Evolutionary conservation across 2,888 invertebrate species (phyloP).

Genomic region (Apamea sordens): DNA sequence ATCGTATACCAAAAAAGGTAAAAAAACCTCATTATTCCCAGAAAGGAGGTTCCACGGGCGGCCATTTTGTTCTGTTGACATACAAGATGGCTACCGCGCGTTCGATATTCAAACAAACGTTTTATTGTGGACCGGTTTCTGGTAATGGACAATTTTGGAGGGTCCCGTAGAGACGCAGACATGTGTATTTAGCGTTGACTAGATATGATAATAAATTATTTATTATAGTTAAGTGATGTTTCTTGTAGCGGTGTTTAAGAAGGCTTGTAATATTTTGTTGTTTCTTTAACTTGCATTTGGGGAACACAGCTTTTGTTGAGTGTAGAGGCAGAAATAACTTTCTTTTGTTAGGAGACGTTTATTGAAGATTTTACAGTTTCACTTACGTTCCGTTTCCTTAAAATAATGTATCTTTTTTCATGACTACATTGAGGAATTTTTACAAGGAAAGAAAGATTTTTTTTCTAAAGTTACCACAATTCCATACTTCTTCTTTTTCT

Average conservation of each 20-base stretch:
- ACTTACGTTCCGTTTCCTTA: background rate
- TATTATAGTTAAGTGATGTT: conserved; percentile 39
- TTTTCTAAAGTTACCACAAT: background rate
- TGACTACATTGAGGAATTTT: background rate
- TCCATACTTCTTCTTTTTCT: too few species aligned
- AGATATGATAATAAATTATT: conserved; percentile 48
- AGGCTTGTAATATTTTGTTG: conserved; percentile 25
- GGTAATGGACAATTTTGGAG: conserved; percentile 36
- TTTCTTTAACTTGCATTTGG: conserved; percentile 29
- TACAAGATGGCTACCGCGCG: conserved; percentile 79
- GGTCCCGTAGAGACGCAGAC: conserved; percentile 55
- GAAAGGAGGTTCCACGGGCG: conserved; percentile 70
- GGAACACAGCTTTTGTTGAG: background rate
- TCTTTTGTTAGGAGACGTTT: background rate
- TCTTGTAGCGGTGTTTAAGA: conserved; percentile 29
- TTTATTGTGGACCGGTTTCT: conserved; percentile 69
- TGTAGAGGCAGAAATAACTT: background rate
- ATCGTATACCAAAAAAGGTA: conserved; percentile 59
- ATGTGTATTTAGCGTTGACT: conserved; percentile 38
- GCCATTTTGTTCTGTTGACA: conserved; percentile 77
- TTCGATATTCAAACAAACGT: conserved; percentile 73
- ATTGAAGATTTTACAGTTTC: background rate
- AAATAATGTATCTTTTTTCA: background rate
- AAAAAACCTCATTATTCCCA: conserved; percentile 63
- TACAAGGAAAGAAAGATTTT: background rate